Evolutionary conservation across 2,888 invertebrate species (phyloP).

Genomic region (Drosophila cyrtoloma): DNA sequence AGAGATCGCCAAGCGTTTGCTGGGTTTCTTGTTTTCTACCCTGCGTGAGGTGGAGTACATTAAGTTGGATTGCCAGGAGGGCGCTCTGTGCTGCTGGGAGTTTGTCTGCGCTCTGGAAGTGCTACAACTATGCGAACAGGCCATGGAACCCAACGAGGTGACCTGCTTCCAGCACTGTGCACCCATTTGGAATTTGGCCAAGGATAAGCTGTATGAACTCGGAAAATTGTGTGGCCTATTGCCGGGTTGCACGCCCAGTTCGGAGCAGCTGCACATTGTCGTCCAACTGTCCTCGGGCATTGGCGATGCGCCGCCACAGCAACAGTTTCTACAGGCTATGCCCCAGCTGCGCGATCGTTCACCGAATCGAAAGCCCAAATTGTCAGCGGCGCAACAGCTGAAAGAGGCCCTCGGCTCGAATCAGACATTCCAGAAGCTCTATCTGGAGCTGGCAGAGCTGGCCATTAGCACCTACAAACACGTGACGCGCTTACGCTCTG

Average conservation of each 20-base stretch:
- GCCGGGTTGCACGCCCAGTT: conserved; percentile 92
- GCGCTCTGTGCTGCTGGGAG: conserved; percentile 96
- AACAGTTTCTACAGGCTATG: conserved; percentile 78
- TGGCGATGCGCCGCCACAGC: conserved; percentile 89
- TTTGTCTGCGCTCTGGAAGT: conserved; percentile 96
- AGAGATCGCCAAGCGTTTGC: conserved; percentile 92
- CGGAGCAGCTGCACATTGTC: conserved; percentile 95
- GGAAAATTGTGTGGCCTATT: conserved; percentile 96
- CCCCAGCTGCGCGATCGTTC: conserved; percentile 85
- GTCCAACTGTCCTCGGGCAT: conserved; percentile 96
- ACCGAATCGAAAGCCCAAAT: conserved; percentile 85
- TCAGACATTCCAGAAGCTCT: conserved; percentile 94
- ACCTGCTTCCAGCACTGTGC: conserved; percentile 94
- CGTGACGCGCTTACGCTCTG: conserved; percentile 92
- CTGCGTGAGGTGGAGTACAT: conserved; percentile 93
- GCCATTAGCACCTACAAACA: conserved; percentile 99
- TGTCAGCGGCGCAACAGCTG: conserved; percentile 90
- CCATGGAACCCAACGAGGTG: conserved; percentile 88
- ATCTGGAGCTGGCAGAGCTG: conserved; percentile 96
- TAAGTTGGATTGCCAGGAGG: conserved; percentile 91
- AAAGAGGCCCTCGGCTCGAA: conserved; percentile 96
- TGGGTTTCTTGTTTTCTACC: conserved; percentile 96
- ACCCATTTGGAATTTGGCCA: conserved; percentile 93
- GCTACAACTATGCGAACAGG: conserved; percentile 91
- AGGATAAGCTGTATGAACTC: conserved; percentile 91